Conservation (phyloP, 2,113 vertebrate species). For the Oryzias curvinotus region DNA sequence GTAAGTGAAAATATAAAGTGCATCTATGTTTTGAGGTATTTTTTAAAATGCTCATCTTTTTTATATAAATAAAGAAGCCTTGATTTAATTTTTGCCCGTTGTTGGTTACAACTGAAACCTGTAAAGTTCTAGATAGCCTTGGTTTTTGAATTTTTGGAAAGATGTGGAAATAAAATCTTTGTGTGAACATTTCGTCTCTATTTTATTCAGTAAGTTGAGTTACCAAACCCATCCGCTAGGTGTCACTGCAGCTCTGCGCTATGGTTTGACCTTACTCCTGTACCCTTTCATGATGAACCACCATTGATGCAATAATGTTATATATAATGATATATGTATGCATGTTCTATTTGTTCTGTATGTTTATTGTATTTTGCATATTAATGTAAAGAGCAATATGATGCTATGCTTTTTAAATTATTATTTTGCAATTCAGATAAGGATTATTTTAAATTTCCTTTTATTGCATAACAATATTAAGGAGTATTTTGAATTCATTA, state of each 20-base stretch:
- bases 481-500: too few relatives aligned
- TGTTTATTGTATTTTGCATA: too few relatives aligned
- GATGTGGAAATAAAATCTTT: constrained; percentile 22
- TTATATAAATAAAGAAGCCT: constrained; percentile 2
- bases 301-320: neutral
- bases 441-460: too few relatives aligned
- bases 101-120: neutral
- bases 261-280: constrained; percentile 40
- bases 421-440: too few relatives aligned
- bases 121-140: neutral
- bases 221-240: constrained; percentile 25
- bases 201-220: neutral
- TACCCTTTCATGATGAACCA: constrained; percentile 22
- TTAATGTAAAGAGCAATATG: too few relatives aligned
- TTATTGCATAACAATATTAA: too few relatives aligned
- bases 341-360: too few relatives aligned
- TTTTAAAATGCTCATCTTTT: constrained; percentile 10
- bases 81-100: neutral
- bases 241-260: constrained; percentile 35
- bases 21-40: neutral
- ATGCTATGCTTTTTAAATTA: neutral
- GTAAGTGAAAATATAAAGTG: neutral
- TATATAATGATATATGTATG: too few relatives aligned
- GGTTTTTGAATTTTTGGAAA: constrained; percentile 2
- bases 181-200: constrained; percentile 12